These are phyloP conservation scores for Syncerus caffer DNA, from an alignment of 2,797 vertebrate genomes.

Conservation along the genomic window DNA sequence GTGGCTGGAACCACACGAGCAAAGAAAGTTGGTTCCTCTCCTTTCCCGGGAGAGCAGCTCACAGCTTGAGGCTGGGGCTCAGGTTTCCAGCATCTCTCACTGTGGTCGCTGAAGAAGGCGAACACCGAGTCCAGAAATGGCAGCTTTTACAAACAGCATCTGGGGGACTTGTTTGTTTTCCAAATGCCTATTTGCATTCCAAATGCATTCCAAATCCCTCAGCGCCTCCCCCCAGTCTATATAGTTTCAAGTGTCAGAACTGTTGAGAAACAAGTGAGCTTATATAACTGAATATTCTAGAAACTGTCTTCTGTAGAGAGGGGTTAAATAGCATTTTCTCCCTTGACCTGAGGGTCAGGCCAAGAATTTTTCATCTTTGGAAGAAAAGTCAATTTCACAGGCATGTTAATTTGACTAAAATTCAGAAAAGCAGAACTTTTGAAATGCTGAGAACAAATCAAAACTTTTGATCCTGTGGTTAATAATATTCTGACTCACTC, in stretches of 20 bases:
- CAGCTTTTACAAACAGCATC: not conserved
- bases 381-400: not conserved
- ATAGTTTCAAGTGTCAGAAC: not conserved
- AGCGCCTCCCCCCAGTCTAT: accelerated
- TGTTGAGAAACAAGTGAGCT: not conserved
- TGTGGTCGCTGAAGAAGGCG: accelerated
- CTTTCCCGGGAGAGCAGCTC: not conserved
- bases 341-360: not conserved
- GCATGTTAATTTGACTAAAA: not conserved
- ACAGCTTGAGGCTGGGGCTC: accelerated
- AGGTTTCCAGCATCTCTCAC: not conserved
- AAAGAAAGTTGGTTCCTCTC: accelerated
- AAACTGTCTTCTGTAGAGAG: not conserved
- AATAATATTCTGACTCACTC: no score
- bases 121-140: accelerated
- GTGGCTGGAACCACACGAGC: not conserved
- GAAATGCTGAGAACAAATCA: not conserved
- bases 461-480: not conserved
- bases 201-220: no score
- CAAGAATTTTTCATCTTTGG: not conserved
- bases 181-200: accelerated
- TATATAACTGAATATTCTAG: not conserved
- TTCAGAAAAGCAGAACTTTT: not conserved
- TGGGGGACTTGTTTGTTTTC: not conserved
- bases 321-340: not conserved